Evolutionary conservation across 2,888 invertebrate species (phyloP), one percentile per base, ranked within the genome.

Genomic region (Schizaphis graminum): DNA sequence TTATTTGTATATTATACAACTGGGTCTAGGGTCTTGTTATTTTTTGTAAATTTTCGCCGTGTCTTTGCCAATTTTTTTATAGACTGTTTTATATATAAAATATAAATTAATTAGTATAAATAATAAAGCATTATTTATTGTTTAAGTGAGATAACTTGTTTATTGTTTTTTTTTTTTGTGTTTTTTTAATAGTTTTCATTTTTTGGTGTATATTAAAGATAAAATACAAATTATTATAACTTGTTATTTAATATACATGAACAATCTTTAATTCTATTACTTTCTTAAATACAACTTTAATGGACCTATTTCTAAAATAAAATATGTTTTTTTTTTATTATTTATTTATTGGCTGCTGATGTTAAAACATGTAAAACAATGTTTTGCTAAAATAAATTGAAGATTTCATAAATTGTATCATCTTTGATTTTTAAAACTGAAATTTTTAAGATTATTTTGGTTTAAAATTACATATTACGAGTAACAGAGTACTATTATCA

Each of bases 21-120:
- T 49, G 41, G 94, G 90, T 90, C 35, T 47, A 49, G 94, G 94
- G 85, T 87, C 91, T n/a, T 90, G 2, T 89, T 57, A 28, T 47
- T 61, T 94, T 49, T 94, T 94, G 90, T 91, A 86, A 61, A 94
- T 90, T 57, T 49, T 24, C 86, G 94, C 90, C 94, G 47, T 49
- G 44, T 93, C 94, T 94, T 94, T 57, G 94, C 94, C 94, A 94
- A 49, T 35, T 49, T 92, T 88, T 94, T 94, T 90, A 90, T 86
- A 90, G 94, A 94, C 89, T 94, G 94, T 94, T 85, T 90, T 91
- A 86, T 44, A 61, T 53, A 85, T 28, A 67, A 47, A 57, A 77
- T 61, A 61, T 67, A 16, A 67, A 35, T 67, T 35, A 67, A 67
- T 35, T 16, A 67, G 35, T 67, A 67, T n/a, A 56, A 85, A 56